Base-by-base conservation (phyloP, 2,888 invertebrate genomes). In the Spatulosminthurus flaviceps region DNA sequence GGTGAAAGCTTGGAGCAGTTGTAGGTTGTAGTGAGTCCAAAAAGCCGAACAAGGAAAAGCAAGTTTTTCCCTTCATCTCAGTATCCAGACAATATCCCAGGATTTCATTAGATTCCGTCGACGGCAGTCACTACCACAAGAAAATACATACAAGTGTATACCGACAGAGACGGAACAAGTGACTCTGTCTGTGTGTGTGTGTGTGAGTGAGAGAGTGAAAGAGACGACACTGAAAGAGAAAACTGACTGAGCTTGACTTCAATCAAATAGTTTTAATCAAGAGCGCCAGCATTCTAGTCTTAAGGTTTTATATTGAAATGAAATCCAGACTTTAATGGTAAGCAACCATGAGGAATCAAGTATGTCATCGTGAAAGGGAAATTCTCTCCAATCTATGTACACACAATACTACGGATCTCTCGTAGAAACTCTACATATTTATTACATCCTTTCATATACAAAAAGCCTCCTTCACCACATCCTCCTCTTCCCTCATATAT, bases 231-330 rank as follows among this genome's bases (percentile, higher is more conserved):
- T 70, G 70, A 72, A 72, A 43, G 72, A 43, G 72, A 43, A 72
- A 43, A 22, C 72, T 72, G 21, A 41, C 51, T 60, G 41, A 75
- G 28, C 75, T 64, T 66, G 67, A 69, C 77, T 70, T 77, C 77
- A 77, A 77, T 77, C 77, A 77, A 77, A 77, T 42, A 21, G 69
- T 77, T 77, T 77, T 77, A 77, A 77, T 77, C 77, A 77, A 77
- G 77, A 42, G 34, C 34, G 64, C 64, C 64, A 64, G 64, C 64
- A 64, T 64, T 64, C 64, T 64, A 64, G 64, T 64, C 64, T 64
- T 64, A 64, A 64, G 64, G 64, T 16, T 64, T 64, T 24, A 64
- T 64, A 64, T 64, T 64, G 64, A 64, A 64, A 64, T 64, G 64
- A 64, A 64, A 64, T 64, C 64, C 64, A 24, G 64, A 64, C 26